Percentiles rank a stretch among this genome's conserved stretches.
phyloP scores from a whole-genome alignment of 1,140 invertebrate genomes.

The Rhopalosiphum padi region DNA sequence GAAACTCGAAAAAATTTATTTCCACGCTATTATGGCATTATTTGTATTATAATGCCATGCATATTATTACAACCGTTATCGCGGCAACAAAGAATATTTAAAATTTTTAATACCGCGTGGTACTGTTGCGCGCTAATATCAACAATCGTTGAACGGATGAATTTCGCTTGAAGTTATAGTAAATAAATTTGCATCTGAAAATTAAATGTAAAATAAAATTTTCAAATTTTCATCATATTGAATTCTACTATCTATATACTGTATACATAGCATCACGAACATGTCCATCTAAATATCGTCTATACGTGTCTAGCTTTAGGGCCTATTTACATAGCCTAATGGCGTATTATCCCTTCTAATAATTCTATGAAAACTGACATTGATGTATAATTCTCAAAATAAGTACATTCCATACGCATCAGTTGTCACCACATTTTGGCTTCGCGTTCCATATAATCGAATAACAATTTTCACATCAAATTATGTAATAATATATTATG shows the following conservation, averaged over 20 bases:
- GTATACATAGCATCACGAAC: no score
- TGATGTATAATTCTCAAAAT: background rate
- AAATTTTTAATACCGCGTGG: background rate
- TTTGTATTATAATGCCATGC: no score
- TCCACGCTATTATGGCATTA: background rate
- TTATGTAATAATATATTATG: background rate
- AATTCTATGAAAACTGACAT: background rate
- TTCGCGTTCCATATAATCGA: background rate
- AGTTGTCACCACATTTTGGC: background rate
- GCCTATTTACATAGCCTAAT: no score
- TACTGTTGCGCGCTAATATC: background rate
- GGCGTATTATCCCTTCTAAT: background rate
- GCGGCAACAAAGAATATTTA: background rate
- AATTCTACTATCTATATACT: no score
- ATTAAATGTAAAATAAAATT: no score
- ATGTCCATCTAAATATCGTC: no score
- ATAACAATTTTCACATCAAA: background rate
- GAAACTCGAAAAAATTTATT: background rate
- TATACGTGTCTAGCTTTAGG: no score
- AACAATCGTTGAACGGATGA: background rate
- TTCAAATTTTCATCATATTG: no score
- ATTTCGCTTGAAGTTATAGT: no score
- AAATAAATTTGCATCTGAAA: no score
- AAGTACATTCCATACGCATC: background rate
- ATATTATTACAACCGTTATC: background rate